Evolutionary conservation across 2,888 invertebrate species (phyloP).

Genomic region (Dexiosoma caninum): DNA sequence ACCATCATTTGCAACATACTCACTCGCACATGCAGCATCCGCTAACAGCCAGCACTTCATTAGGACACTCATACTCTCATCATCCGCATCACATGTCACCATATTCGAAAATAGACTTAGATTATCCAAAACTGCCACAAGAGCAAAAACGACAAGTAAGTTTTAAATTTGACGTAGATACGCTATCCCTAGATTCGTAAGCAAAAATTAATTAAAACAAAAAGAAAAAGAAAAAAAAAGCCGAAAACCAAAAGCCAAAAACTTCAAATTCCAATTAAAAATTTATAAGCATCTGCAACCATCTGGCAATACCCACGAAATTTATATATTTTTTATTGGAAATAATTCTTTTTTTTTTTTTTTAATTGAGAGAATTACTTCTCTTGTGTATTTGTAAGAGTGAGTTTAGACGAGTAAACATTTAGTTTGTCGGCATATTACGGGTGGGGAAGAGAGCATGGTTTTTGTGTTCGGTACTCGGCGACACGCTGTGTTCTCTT

Average conservation of each 20-base stretch:
- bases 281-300: slow-evolving; percentile 20
- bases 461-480: no score
- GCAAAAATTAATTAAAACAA: slow-evolving; percentile 46
- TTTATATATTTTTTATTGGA: not conserved
- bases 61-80: slow-evolving; percentile 66
- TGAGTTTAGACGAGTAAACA: no score
- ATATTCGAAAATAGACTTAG: slow-evolving; percentile 79
- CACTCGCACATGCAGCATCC: slow-evolving; percentile 68
- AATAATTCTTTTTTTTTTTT: no score
- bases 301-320: slow-evolving; percentile 34
- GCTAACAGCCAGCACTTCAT: slow-evolving; percentile 59
- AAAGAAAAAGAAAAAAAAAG: not conserved
- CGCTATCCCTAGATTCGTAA: slow-evolving; percentile 78
- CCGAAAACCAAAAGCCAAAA: no score
- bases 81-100: slow-evolving; percentile 74
- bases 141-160: slow-evolving; percentile 79
- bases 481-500: no score
- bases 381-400: not conserved
- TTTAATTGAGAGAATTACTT: not conserved
- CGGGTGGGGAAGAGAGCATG: no score
- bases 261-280: not conserved
- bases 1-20: slow-evolving; percentile 68
- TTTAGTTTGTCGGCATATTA: no score
- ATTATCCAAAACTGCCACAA: slow-evolving; percentile 78
- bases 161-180: slow-evolving; percentile 79